Base-by-base conservation (phyloP, 1,140 invertebrate species). In the Papilio dardanus region DNA sequence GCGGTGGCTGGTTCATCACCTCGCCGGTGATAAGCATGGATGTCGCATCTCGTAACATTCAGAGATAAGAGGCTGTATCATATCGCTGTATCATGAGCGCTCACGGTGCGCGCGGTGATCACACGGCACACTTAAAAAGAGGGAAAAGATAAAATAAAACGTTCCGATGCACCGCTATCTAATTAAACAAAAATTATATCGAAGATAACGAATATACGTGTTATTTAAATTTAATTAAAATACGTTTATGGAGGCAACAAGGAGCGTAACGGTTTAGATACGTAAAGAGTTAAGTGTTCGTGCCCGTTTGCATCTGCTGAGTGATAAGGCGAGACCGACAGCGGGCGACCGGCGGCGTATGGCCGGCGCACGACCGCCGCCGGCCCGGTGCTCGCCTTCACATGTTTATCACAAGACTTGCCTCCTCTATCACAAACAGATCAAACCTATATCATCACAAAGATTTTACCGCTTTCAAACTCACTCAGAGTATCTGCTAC, bases 161-260 rank as follows among this genome's bases (percentile, higher is more conserved):
- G 21, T 54, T 54, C 24, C 24, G 54, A 24, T 62, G 21, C 54
- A 28, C 54, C 54, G 54, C 24, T 62, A 62, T 62, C 54, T 62
- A 62, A 62, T 62, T 62, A 62, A 62, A 62, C 12, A 5, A 30
- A 62, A 62, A 62, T 62, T 28, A 62, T 62, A 62, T 62, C 24
- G 24, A 30, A 30, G 54, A 62, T 62, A 62, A 62, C 54, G 3
- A 62, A 62, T 28, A 62, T 62, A 62, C 21, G 54, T 62, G 54
- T 62, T 62, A 62, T 62, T 62, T 28, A 62, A 62, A 28, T 62
- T 28, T 62, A 62, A 62, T 62, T 62, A 14, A 14, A 62, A 62
- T 62, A 62, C 54, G 24, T 62, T 62, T 62, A 62, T 62, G 21
- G 54, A 62, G 54, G 54, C 24, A 62, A 62, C 54, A 62, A 62